These are phyloP conservation scores for Notechis scutatus DNA, from an alignment of 2,113 vertebrate species.

Conservation along the genomic window DNA sequence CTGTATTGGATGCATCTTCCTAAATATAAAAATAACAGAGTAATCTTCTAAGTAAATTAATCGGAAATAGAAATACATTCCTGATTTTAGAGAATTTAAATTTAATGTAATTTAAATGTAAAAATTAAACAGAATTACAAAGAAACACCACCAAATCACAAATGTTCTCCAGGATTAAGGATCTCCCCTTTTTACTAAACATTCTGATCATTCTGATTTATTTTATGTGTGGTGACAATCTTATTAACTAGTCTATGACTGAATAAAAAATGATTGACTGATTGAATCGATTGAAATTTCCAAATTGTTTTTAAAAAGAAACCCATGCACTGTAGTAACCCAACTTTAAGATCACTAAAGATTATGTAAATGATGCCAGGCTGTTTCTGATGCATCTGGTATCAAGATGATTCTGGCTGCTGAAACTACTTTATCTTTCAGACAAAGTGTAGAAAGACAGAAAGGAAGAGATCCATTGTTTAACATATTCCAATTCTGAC, in stretches of 20 bases:
- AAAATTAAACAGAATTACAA: background rate
- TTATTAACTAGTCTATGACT: background rate
- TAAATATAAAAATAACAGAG: constrained; percentile 39
- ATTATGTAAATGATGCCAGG: background rate
- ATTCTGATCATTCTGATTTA: background rate
- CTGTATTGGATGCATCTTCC: constrained; percentile 39
- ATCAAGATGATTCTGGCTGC: background rate
- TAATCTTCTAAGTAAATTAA: background rate
- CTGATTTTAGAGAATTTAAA: background rate
- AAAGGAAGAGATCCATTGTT: background rate
- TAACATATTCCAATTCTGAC: background rate
- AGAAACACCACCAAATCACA: background rate
- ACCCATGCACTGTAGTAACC: background rate
- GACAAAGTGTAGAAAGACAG: background rate
- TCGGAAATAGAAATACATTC: background rate
- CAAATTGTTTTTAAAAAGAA: background rate
- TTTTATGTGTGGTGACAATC: background rate
- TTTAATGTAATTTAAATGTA: background rate
- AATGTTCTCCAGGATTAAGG: background rate
- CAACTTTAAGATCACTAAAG: background rate
- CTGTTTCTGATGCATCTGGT: background rate
- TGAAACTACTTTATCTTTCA: background rate
- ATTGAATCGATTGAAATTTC: background rate
- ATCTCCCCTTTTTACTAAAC: background rate
- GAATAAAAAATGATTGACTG: background rate